These are phyloP conservation scores for Notocelia uddmanniana DNA, from an alignment of 2,888 invertebrate species.

Conservation along the genomic window DNA sequence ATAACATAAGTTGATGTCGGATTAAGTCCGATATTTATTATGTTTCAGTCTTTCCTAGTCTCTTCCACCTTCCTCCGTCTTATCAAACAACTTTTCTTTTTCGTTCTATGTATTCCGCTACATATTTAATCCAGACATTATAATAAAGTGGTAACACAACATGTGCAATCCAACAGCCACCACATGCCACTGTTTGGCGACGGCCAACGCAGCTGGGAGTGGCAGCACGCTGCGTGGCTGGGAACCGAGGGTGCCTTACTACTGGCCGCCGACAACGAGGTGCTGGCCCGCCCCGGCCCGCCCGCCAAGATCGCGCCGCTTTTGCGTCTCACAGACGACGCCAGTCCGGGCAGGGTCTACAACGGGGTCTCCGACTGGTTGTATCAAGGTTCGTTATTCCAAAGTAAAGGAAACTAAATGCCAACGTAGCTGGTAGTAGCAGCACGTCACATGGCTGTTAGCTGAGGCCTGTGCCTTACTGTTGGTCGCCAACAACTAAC, in stretches of 20 bases:
- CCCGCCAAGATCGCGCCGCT: conserved; percentile 88
- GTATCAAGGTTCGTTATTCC: conserved; percentile 92
- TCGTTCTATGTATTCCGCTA: too few relatives aligned
- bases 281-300: conserved; percentile 92
- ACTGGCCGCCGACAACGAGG: conserved; percentile 95
- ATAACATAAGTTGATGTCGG: too few relatives aligned
- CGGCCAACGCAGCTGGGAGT: conserved; percentile 88
- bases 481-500: too few relatives aligned
- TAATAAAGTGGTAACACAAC: background rate
- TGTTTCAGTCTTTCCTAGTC: too few relatives aligned
- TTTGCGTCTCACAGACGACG: conserved; percentile 90
- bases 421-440: background rate
- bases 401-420: too few relatives aligned
- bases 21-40: too few relatives aligned
- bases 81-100: too few relatives aligned
- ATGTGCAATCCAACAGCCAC: conserved; percentile 84
- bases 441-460: too few relatives aligned
- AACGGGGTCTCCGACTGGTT: conserved; percentile 98
- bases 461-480: too few relatives aligned
- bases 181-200: conserved; percentile 94
- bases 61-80: too few relatives aligned
- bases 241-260: conserved; percentile 91
- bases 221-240: conserved; percentile 94
- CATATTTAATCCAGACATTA: too few relatives aligned
- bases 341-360: conserved; percentile 92